Conservation (phyloP, 2,888 invertebrate species). For the Protophormia terraenovae region DNA sequence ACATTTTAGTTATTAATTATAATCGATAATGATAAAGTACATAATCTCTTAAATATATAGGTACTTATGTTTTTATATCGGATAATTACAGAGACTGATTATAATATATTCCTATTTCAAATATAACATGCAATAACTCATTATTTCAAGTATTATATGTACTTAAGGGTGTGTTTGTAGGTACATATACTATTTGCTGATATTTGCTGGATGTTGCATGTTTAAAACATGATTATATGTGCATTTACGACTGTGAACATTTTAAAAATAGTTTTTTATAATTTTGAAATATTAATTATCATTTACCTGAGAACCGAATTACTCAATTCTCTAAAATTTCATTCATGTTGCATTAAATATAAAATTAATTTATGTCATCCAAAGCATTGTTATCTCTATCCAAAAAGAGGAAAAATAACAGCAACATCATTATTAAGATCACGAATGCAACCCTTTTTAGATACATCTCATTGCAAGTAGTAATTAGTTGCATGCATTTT, state of each 20-base stretch:
- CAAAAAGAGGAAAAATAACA: background rate
- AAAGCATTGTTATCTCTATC: background rate
- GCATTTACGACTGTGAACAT: slow-evolving; percentile 11
- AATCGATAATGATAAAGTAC: too few relatives aligned
- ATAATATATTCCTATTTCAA: slow-evolving; percentile 13
- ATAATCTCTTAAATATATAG: too few relatives aligned
- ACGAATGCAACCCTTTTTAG: slow-evolving; percentile 25
- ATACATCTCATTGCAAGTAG: slow-evolving; percentile 25
- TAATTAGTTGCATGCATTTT: slow-evolving; percentile 36
- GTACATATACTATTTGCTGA: background rate
- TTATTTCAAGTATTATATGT: background rate
- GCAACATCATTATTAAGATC: slow-evolving; percentile 15
- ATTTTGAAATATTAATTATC: slow-evolving; percentile 13
- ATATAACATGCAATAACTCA: slow-evolving; percentile 43
- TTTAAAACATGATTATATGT: slow-evolving; percentile 8
- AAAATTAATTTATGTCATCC: slow-evolving; percentile 16
- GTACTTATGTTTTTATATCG: too few relatives aligned
- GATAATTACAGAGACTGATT: slow-evolving; percentile 17
- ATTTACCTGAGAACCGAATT: slow-evolving; percentile 30
- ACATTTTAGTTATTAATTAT: too few relatives aligned
- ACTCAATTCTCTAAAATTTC: background rate
- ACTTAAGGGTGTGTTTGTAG: background rate
- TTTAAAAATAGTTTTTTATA: slow-evolving; percentile 20
- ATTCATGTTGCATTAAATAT: slow-evolving; percentile 6
- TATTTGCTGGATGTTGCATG: slow-evolving; percentile 32